Conservation (phyloP, 2,113 vertebrate genomes). For the Baryphthengus martii region DNA sequence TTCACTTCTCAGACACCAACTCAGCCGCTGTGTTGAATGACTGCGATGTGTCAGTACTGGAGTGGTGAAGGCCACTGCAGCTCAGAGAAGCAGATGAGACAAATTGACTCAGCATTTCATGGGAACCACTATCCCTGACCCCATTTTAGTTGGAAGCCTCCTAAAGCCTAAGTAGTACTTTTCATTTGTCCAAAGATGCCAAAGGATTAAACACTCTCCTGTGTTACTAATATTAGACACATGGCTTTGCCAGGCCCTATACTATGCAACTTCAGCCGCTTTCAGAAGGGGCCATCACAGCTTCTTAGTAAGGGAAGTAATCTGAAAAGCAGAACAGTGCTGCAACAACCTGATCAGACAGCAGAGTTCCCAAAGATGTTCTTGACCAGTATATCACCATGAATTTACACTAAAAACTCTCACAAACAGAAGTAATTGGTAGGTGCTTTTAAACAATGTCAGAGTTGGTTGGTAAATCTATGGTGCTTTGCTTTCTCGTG, state of each 20-base stretch:
- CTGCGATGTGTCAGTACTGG: neutral
- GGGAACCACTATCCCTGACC: neutral
- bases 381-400: neutral
- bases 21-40: neutral
- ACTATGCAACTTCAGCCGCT: neutral
- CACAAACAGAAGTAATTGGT: neutral
- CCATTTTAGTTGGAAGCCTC: neutral
- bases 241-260: neutral
- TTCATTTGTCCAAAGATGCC: neutral
- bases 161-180: neutral
- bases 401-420: neutral
- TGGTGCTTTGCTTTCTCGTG: neutral
- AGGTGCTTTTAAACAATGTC: neutral
- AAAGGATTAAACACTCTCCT: neutral
- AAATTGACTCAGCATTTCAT: too few relatives aligned
- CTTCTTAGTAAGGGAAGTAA: neutral
- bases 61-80: too few relatives aligned
- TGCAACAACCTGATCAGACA: neutral
- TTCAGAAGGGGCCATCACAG: neutral
- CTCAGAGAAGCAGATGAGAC: too few relatives aligned
- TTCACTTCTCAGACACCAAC: neutral
- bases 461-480: neutral
- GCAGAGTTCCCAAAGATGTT: neutral
- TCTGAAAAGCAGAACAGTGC: neutral
- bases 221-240: accelerated